A percentile compares a stretch with the other conserved stretches of the same genome.
These are phyloP conservation scores for Calameuta pallipes DNA, from an alignment of 2,888 invertebrate species.

Conservation along the genomic window DNA sequence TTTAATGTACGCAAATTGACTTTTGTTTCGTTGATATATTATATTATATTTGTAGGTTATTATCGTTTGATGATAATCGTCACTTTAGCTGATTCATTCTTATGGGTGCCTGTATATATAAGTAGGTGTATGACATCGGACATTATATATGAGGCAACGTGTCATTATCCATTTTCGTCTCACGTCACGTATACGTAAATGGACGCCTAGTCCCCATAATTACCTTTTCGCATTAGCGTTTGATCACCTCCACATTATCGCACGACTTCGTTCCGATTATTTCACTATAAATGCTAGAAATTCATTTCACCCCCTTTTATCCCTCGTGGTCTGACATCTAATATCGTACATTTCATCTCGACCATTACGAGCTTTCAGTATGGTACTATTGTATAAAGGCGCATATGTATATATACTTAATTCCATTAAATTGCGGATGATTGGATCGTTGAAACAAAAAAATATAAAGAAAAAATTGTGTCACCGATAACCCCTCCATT, in stretches of 20 bases:
- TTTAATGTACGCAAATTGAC: background rate
- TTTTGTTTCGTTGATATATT: background rate
- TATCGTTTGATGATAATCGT: background rate
- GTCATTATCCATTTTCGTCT: background rate
- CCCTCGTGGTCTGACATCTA: background rate
- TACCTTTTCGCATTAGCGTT: constrained; percentile 13
- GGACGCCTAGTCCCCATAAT: background rate
- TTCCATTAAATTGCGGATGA: background rate
- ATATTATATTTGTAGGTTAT: background rate
- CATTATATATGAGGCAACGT: background rate
- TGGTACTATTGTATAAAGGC: background rate
- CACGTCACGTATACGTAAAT: constrained; percentile 1
- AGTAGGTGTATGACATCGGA: background rate
- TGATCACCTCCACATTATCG: constrained; percentile 16
- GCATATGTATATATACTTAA: background rate
- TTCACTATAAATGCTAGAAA: background rate
- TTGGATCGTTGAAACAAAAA: background rate
- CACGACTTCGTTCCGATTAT: constrained; percentile 8
- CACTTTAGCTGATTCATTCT: background rate
- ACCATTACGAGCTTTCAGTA: background rate
- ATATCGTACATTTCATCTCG: background rate
- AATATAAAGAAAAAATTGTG: background rate
- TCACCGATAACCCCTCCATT: background rate
- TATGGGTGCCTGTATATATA: background rate
- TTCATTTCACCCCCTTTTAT: background rate